These are phyloP conservation scores for Rhynchomys soricoides DNA, from an alignment of 2,113 vertebrate species.

Conservation along the genomic window DNA sequence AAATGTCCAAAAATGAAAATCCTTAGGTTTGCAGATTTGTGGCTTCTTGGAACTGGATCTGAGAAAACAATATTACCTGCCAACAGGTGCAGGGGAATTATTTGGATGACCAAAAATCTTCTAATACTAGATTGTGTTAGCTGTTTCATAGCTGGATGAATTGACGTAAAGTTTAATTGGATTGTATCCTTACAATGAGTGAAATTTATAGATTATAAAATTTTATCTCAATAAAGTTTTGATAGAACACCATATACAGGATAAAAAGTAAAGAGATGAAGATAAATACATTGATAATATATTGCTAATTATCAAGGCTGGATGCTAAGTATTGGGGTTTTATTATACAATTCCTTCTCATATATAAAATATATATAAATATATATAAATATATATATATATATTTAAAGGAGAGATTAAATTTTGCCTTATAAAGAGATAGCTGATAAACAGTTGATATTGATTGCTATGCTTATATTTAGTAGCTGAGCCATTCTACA, in stretches of 20 bases:
- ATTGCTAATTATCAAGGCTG: not conserved
- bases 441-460: not conserved
- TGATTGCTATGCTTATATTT: not conserved
- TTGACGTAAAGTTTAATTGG: not conserved
- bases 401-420: constrained; percentile 1
- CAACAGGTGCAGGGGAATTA: not conserved
- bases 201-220: not conserved
- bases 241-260: not conserved
- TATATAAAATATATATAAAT: too few species aligned
- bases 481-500: not conserved
- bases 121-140: not conserved
- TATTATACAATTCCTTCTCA: not conserved
- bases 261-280: not conserved
- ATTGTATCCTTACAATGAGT: not conserved
- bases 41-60: not conserved
- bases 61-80: too few species aligned
- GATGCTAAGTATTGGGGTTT: not conserved
- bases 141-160: not conserved
- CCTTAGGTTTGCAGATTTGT: not conserved
- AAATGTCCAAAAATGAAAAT: not conserved
- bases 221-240: not conserved
- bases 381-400: too few species aligned
- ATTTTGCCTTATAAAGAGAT: constrained; percentile 11
- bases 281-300: not conserved
- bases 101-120: not conserved